Percentiles rank a stretch among this genome's conserved stretches.
Evolutionary conservation across 2,888 invertebrate species (phyloP).

Genomic region (Pyrrhosoma nymphula): DNA sequence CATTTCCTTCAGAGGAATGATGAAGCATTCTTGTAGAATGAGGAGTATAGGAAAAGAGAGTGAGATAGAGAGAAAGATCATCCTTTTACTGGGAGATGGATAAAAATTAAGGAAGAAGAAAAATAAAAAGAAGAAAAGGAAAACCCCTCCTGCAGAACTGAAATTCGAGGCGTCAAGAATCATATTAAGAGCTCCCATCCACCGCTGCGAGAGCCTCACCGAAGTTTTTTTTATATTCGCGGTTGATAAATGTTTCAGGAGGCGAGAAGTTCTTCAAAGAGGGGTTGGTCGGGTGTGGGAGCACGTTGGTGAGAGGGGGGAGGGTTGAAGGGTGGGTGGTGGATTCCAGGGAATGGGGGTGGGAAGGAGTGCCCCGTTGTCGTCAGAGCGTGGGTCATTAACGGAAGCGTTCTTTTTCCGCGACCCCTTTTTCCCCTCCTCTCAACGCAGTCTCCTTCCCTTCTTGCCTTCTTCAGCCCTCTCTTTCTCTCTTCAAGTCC

Average conservation of each 20-base stretch:
- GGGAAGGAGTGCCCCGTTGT: constrained; percentile 38
- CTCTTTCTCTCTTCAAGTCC: neutral
- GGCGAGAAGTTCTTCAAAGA: constrained; percentile 33
- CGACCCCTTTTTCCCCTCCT: neutral
- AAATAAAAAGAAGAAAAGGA: neutral
- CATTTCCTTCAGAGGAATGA: constrained; percentile 47
- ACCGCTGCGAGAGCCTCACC: neutral
- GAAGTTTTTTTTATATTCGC: constrained; percentile 14
- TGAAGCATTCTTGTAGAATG: neutral
- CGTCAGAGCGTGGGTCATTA: constrained; percentile 54
- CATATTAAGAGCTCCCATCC: constrained; percentile 55
- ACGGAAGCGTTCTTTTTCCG: constrained; percentile 43
- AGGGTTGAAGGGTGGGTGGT: neutral
- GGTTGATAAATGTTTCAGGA: constrained; percentile 60
- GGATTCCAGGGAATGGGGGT: neutral
- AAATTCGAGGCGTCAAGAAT: constrained; percentile 65
- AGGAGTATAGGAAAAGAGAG: neutral
- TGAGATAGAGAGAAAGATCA: neutral
- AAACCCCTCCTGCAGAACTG: neutral
- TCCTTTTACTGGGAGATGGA: constrained; percentile 6
- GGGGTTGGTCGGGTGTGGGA: neutral
- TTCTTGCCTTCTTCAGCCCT: neutral
- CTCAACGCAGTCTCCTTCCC: neutral
- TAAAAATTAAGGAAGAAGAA: neutral
- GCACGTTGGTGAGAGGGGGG: neutral